phyloP scores from a whole-genome alignment of 2,113 vertebrate genomes.

The Chaenogobius annularis region DNA sequence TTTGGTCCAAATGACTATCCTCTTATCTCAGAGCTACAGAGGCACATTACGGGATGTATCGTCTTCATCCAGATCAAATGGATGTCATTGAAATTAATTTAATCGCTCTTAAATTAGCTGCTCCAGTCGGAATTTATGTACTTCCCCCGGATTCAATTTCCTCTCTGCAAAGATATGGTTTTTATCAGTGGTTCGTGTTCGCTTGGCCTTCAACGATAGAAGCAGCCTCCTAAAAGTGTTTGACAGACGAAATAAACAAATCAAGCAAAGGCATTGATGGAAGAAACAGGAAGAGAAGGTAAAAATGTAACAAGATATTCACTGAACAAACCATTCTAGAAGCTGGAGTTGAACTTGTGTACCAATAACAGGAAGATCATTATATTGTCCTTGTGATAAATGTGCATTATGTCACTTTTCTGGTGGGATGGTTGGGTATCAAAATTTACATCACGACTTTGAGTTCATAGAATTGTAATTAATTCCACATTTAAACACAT shows the following conservation, averaged over 20 bases:
- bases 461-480: too few species aligned
- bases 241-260: constrained; percentile 67
- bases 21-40: constrained; percentile 75
- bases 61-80: constrained; percentile 79
- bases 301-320: too few species aligned
- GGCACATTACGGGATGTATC: constrained; percentile 69
- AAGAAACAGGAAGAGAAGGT: too few species aligned
- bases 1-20: constrained; percentile 67
- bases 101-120: constrained; percentile 93
- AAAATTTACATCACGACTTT: too few species aligned
- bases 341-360: too few species aligned
- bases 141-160: constrained; percentile 88
- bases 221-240: constrained; percentile 66
- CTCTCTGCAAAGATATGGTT: constrained; percentile 77
- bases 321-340: too few species aligned
- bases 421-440: too few species aligned
- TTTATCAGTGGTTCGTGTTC: constrained; percentile 74
- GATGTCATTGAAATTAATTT: constrained; percentile 97
- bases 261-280: neutral
- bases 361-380: too few species aligned
- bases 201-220: constrained; percentile 69
- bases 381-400: too few species aligned
- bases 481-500: too few species aligned
- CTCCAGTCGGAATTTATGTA: constrained; percentile 81
- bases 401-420: too few species aligned